phyloP scores from a whole-genome alignment of 2,113 vertebrate species.

The Paramormyrops kingsleyae region DNA sequence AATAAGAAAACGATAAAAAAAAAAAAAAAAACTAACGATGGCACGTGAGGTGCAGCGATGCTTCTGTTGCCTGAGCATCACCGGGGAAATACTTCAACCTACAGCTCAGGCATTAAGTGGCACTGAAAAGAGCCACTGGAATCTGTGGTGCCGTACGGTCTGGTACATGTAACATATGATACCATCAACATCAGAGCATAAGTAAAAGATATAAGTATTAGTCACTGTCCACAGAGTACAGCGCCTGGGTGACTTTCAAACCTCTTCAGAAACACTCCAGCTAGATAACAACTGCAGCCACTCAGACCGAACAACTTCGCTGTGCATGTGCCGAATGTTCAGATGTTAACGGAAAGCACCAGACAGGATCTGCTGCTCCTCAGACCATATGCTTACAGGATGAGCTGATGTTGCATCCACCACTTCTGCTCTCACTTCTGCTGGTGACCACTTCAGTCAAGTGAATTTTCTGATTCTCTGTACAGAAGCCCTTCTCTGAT shows the following conservation, averaged over 20 bases:
- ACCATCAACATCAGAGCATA: neutral
- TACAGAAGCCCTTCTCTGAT: neutral
- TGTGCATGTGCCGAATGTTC: neutral
- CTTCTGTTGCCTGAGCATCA: neutral
- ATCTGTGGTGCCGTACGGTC: neutral
- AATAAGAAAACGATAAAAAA: too few relatives aligned
- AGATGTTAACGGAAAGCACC: neutral
- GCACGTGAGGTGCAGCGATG: neutral
- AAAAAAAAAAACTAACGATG: too few relatives aligned
- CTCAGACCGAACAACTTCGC: neutral
- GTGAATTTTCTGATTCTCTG: neutral
- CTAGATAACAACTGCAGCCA: conserved; percentile 26
- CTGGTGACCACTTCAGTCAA: neutral
- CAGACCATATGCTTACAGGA: neutral
- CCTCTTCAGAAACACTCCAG: conserved; percentile 41
- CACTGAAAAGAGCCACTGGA: neutral
- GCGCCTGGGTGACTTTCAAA: conserved; percentile 29
- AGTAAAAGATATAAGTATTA: neutral
- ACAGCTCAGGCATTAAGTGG: neutral
- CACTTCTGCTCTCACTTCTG: neutral
- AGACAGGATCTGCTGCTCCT: neutral
- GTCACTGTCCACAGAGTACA: neutral
- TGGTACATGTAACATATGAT: neutral
- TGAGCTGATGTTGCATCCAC: neutral
- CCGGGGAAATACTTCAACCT: neutral